A percentile compares a stretch with the other conserved stretches of the same genome.
phyloP scores from a whole-genome alignment of 1,140 invertebrate genomes.

The Carcinoscorpius rotundicauda region DNA sequence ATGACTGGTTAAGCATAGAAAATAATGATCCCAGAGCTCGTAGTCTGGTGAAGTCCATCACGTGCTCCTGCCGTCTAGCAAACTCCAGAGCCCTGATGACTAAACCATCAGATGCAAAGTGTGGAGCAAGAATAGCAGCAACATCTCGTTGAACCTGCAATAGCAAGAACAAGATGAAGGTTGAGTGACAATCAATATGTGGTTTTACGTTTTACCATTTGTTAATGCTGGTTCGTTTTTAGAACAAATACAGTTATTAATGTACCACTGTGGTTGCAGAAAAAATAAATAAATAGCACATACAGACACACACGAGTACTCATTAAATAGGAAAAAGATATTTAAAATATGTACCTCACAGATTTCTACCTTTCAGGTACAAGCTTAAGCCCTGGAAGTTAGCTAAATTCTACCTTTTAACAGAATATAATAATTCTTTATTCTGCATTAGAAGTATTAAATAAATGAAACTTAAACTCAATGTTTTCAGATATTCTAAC shows the following conservation, averaged over 20 bases:
- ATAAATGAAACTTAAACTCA: too few species aligned
- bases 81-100: conserved; percentile 85
- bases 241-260: neutral
- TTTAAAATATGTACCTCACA: too few species aligned
- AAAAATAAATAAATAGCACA: too few species aligned
- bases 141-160: conserved; percentile 73
- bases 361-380: too few species aligned
- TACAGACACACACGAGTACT: too few species aligned
- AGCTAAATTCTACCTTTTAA: too few species aligned
- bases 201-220: too few species aligned
- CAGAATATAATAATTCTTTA: too few species aligned
- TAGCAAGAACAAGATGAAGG: conserved; percentile 3
- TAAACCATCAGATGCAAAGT: conserved; percentile 82
- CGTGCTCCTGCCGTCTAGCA: conserved; percentile 83
- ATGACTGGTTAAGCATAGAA: conserved; percentile 87
- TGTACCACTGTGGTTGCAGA: neutral
- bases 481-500: too few species aligned
- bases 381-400: too few species aligned
- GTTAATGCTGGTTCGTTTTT: neutral
- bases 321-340: too few species aligned
- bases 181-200: neutral
- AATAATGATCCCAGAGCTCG: conserved; percentile 89
- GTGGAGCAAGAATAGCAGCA: conserved; percentile 64
- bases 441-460: too few species aligned
- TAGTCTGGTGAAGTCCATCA: conserved; percentile 97